phyloP scores from a whole-genome alignment of 2,888 invertebrate species.

The Pachliopta kotzebuea region DNA sequence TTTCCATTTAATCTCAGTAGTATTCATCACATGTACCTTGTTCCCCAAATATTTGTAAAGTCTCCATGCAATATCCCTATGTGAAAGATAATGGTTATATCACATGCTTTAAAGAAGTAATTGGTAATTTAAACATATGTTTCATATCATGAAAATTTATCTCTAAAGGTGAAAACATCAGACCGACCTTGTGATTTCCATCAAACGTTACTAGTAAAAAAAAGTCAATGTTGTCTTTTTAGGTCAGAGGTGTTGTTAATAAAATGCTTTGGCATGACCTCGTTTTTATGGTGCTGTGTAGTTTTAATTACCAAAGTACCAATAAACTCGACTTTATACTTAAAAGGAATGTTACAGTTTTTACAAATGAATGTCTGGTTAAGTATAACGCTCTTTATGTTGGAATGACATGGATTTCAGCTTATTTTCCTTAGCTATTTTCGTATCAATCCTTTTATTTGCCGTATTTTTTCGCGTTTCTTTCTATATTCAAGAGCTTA shows the following conservation, averaged over 20 bases:
- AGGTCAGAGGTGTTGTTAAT: slow-evolving; percentile 51
- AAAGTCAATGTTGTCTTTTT: slow-evolving; percentile 33
- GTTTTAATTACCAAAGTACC: slow-evolving; percentile 14
- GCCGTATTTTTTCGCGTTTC: not conserved
- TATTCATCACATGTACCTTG: too few species aligned
- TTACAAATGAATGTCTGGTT: not conserved
- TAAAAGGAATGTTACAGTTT: slow-evolving; percentile 2
- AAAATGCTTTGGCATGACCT: slow-evolving; percentile 46
- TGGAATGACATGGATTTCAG: not conserved
- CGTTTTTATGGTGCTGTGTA: slow-evolving; percentile 37
- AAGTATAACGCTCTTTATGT: not conserved
- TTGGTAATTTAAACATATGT: not conserved
- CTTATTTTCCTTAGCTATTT: not conserved
- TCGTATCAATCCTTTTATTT: too few species aligned
- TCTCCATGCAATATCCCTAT: too few species aligned
- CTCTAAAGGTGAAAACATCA: slow-evolving; percentile 10
- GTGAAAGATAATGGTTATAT: too few species aligned
- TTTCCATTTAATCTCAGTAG: too few species aligned
- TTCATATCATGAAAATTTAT: slow-evolving; percentile 6
- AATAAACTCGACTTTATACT: slow-evolving; percentile 14
- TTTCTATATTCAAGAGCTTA: not conserved
- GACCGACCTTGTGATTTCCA: slow-evolving; percentile 21
- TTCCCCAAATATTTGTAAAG: too few species aligned
- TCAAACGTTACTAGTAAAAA: slow-evolving; percentile 14
- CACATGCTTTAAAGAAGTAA: too few species aligned